Conservation (phyloP, 1,140 invertebrate species). For the Radopholus similis region DNA sequence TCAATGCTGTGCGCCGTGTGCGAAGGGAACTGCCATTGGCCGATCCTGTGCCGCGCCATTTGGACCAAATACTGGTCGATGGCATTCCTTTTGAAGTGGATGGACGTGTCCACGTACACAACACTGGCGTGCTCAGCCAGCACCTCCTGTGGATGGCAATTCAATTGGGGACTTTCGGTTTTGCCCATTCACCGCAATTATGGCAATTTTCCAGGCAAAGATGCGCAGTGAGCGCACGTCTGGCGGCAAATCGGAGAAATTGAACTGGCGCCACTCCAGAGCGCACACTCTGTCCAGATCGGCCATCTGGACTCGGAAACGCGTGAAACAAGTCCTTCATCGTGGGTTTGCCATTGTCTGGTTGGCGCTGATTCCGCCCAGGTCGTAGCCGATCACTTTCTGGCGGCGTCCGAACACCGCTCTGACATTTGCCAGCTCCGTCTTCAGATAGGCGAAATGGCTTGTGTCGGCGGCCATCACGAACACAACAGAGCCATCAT, state of each 20-base stretch:
- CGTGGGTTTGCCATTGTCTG: neutral
- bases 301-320: neutral
- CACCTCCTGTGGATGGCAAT: neutral
- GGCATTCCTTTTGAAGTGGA: neutral
- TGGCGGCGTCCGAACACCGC: neutral
- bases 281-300: slow-evolving; percentile 3
- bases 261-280: neutral
- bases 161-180: neutral
- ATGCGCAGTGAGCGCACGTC: neutral
- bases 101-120: neutral
- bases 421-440: neutral
- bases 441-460: neutral
- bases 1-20: neutral
- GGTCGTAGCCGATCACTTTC: slow-evolving; percentile 9
- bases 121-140: neutral
- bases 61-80: slow-evolving; percentile 1
- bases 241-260: neutral
- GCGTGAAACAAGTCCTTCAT: neutral
- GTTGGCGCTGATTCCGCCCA: slow-evolving; percentile 3
- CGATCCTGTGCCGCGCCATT: neutral
- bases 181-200: neutral
- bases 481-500: no score
- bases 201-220: slow-evolving; percentile 11
- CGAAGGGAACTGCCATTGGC: neutral
- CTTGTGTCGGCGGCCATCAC: neutral